Percentiles rank a stretch among this genome's conserved stretches.
phyloP scores from a whole-genome alignment of 2,113 vertebrate species.

The Terrapene triunguis region DNA sequence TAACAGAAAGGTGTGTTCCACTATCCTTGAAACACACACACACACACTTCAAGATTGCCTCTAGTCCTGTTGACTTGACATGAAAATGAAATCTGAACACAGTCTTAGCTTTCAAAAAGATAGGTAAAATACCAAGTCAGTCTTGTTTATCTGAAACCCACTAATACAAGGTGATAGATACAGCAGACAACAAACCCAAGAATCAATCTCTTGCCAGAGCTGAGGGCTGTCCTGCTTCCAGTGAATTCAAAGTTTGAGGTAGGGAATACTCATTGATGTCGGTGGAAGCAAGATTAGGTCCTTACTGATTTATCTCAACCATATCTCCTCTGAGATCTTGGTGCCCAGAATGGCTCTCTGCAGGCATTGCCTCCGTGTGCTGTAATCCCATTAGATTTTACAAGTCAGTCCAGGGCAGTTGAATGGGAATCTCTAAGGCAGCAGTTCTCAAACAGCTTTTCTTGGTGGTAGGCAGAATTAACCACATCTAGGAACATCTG shows the following conservation, averaged over 20 bases:
- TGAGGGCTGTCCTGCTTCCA: background rate
- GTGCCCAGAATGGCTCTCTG: constrained; percentile 52
- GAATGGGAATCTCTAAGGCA: constrained; percentile 7
- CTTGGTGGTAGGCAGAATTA: background rate
- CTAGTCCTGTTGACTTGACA: background rate
- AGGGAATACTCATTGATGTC: background rate
- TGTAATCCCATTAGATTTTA: constrained; percentile 39
- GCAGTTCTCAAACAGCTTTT: background rate
- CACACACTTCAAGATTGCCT: background rate
- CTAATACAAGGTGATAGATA: background rate
- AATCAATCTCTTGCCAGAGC: background rate
- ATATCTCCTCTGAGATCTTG: constrained; percentile 35
- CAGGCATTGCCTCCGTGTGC: background rate
- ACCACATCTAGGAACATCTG: too few relatives aligned
- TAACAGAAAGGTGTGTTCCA: background rate
- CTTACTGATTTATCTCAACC: background rate
- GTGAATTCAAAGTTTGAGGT: background rate
- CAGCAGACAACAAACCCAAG: background rate
- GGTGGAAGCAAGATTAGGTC: background rate
- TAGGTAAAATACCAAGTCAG: background rate
- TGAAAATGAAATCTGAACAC: background rate
- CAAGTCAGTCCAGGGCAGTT: constrained; percentile 46
- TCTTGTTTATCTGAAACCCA: constrained; percentile 6
- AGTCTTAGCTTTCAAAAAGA: background rate
- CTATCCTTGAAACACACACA: background rate